A percentile compares a stretch with the other conserved stretches of the same genome.
phyloP scores from a whole-genome alignment of 2,888 invertebrate genomes.

The Dryococelus australis region DNA sequence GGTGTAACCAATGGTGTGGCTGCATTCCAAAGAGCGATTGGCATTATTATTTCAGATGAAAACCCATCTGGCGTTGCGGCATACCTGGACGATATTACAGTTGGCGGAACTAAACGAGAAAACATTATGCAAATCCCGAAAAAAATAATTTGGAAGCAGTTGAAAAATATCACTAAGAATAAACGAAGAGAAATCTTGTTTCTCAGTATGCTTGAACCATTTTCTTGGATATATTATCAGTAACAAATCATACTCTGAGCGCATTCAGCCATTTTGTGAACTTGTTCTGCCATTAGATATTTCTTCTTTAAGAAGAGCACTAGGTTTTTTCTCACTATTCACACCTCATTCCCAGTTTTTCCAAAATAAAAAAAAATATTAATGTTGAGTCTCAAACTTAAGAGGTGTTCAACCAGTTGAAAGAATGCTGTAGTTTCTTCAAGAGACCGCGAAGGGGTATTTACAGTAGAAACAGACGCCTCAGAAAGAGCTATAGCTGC shows the following conservation, averaged over 20 bases:
- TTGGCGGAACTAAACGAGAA: no score
- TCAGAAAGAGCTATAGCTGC: conserved; percentile 41
- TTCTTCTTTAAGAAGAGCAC: not conserved
- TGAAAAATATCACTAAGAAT: not conserved
- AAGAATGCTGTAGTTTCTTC: not conserved
- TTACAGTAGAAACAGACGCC: conserved; percentile 45
- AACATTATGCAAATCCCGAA: no score
- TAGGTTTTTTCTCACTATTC: conserved; percentile 23
- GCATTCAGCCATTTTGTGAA: not conserved
- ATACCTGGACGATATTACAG: no score
- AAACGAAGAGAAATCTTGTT: not conserved
- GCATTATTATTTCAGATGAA: no score
- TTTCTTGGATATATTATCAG: not conserved
- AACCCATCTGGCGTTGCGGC: no score
- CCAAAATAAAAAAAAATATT: not conserved
- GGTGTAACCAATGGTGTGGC: conserved; percentile 36
- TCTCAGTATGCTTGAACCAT: not conserved
- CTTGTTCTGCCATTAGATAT: not conserved
- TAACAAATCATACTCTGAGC: not conserved
- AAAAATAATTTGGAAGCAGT: conserved; percentile 13
- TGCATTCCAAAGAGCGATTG: no score
- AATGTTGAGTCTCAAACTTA: not conserved
- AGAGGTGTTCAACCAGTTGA: no score
- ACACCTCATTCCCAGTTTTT: conserved; percentile 18
- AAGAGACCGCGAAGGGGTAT: conserved; percentile 6